These are phyloP conservation scores for Semnornis frantzii DNA, from an alignment of 2,113 vertebrate genomes.

Conservation along the genomic window DNA sequence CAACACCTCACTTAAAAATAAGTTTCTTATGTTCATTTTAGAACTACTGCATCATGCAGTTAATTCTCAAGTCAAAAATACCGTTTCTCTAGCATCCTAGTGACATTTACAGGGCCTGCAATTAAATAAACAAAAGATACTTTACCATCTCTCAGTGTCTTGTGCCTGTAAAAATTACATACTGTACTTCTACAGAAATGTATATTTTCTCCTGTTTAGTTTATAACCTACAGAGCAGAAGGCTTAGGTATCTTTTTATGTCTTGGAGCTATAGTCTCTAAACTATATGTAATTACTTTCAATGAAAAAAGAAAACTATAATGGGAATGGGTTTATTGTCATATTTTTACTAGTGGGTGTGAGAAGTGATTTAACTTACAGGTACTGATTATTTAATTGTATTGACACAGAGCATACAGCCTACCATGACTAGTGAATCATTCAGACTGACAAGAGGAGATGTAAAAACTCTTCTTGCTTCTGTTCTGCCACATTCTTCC, in stretches of 20 bases:
- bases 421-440: slow-evolving; percentile 77
- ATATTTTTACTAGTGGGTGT: slow-evolving; percentile 80
- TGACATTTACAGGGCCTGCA: slow-evolving; percentile 39
- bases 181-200: slow-evolving; percentile 39
- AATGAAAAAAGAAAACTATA: slow-evolving; percentile 66
- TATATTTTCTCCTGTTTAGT: slow-evolving; percentile 44
- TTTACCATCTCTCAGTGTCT: slow-evolving; percentile 16
- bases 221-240: slow-evolving; percentile 64
- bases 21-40: background rate
- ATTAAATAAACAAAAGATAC: slow-evolving; percentile 55
- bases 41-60: background rate
- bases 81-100: slow-evolving; percentile 1
- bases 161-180: slow-evolving; percentile 36
- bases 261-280: slow-evolving; percentile 68
- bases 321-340: slow-evolving; percentile 79
- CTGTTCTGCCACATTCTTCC: slow-evolving; percentile 62
- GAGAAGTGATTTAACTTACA: slow-evolving; percentile 80
- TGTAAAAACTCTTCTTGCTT: slow-evolving; percentile 68
- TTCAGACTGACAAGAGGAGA: slow-evolving; percentile 78
- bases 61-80: slow-evolving; percentile 34
- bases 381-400: slow-evolving; percentile 83
- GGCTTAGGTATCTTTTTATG: slow-evolving; percentile 69
- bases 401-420: slow-evolving; percentile 77
- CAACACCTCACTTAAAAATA: background rate
- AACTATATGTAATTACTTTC: slow-evolving; percentile 75